These are phyloP conservation scores for Trichacis sp. DNA, from an alignment of 2,888 invertebrate genomes.

Conservation along the genomic window DNA sequence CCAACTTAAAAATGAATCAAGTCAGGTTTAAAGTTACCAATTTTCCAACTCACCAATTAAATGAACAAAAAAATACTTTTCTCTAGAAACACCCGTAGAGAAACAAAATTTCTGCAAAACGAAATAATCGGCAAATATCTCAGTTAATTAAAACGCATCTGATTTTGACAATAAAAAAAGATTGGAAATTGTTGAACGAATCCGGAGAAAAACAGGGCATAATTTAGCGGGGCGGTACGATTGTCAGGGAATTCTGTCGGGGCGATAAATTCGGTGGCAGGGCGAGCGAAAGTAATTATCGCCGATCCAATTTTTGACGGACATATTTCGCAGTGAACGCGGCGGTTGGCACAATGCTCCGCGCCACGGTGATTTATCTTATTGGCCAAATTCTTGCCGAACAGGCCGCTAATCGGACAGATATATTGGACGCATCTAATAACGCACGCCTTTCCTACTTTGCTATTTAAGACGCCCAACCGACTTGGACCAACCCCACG, in stretches of 20 bases:
- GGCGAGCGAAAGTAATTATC: conserved; percentile 22
- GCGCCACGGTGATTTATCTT: conserved; percentile 34
- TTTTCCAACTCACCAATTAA: no score
- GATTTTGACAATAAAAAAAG: no score
- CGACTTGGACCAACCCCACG: background rate
- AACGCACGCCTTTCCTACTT: conserved; percentile 33
- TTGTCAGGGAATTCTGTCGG: background rate
- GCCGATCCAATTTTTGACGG: conserved; percentile 36
- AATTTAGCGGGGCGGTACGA: background rate
- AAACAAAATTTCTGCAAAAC: no score
- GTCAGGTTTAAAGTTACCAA: no score
- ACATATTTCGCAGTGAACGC: conserved; percentile 36
- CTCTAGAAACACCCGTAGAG: no score
- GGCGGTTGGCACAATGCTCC: conserved; percentile 32
- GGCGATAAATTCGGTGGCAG: conserved; percentile 14
- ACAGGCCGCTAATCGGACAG: conserved; percentile 38
- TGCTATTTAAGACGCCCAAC: conserved; percentile 36
- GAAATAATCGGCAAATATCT: no score
- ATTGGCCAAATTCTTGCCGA: conserved; percentile 35
- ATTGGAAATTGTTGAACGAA: no score
- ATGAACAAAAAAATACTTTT: no score
- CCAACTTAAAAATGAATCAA: no score
- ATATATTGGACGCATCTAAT: conserved; percentile 43
- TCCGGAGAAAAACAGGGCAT: no score
- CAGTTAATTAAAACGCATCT: no score